phyloP scores from a whole-genome alignment of 2,888 invertebrate species.

The Cosmia trapezina region DNA sequence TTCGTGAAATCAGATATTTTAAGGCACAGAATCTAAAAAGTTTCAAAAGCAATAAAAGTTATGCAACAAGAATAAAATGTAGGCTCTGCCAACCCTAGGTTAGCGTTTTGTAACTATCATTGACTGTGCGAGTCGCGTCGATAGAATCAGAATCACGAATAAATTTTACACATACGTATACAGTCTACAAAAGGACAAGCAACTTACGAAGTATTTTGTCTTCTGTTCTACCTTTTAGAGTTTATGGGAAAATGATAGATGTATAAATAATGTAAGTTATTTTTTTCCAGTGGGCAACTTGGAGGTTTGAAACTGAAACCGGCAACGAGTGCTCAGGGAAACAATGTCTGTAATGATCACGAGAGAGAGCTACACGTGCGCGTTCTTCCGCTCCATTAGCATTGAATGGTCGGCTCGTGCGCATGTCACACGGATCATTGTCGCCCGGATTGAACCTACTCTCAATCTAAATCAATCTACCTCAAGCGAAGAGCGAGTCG shows the following conservation, averaged over 20 bases:
- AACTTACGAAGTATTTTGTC: constrained; percentile 53
- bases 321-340: constrained; percentile 72
- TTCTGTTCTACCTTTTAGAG: constrained; percentile 50
- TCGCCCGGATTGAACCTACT: constrained; percentile 79
- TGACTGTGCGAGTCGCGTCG: constrained; percentile 74
- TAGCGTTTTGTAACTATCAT: constrained; percentile 73
- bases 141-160: constrained; percentile 83
- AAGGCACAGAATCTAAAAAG: not conserved
- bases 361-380: constrained; percentile 83
- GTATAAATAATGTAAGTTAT: not conserved
- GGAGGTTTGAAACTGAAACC: constrained; percentile 72
- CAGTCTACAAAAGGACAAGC: constrained; percentile 66
- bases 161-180: constrained; percentile 69
- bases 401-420: constrained; percentile 87
- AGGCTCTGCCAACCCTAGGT: constrained; percentile 62
- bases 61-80: constrained; percentile 23
- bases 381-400: constrained; percentile 89
- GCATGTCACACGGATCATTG: constrained; percentile 83
- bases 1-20: not conserved
- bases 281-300: not conserved
- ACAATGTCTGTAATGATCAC: constrained; percentile 81
- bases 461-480: constrained; percentile 85
- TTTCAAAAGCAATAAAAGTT: constrained; percentile 18
- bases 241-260: constrained; percentile 20
- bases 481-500: constrained; percentile 70